phyloP scores from a whole-genome alignment of 1,140 invertebrate genomes.

The Pogonognathellus flavescens region DNA sequence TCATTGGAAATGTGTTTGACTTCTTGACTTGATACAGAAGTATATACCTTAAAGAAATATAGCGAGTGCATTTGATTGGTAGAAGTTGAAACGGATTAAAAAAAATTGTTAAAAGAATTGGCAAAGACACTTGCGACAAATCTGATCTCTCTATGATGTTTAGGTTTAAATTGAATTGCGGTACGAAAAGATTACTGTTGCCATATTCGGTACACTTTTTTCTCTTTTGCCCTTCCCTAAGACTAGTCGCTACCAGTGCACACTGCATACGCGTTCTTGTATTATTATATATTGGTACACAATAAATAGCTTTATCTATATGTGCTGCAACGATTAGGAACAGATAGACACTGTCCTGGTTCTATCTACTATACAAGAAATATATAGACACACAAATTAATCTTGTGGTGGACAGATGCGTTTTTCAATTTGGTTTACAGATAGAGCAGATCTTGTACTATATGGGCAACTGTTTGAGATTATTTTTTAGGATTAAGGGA shows the following conservation, averaged over 20 bases:
- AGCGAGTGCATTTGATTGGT: not conserved
- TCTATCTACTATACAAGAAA: too few relatives aligned
- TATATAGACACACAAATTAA: too few relatives aligned
- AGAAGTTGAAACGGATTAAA: not conserved
- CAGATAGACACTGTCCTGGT: too few relatives aligned
- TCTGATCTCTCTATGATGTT: not conserved
- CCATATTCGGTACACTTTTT: not conserved
- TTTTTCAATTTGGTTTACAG: not conserved
- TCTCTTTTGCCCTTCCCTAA: not conserved
- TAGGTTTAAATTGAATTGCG: not conserved
- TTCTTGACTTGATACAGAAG: too few relatives aligned
- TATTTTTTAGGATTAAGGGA: not conserved
- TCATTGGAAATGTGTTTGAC: too few relatives aligned
- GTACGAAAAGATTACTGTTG: not conserved
- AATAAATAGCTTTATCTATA: too few relatives aligned
- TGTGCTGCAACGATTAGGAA: too few relatives aligned
- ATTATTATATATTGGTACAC: too few relatives aligned
- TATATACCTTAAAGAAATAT: too few relatives aligned
- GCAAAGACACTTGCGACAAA: not conserved
- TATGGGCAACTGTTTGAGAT: not conserved
- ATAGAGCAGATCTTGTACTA: too few relatives aligned
- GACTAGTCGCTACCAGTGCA: not conserved
- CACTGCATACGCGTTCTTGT: not conserved
- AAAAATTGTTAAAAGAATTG: not conserved
- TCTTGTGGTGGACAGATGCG: not conserved